These are phyloP conservation scores for Idaea aversata DNA, from an alignment of 2,888 invertebrate genomes.

Conservation along the genomic window DNA sequence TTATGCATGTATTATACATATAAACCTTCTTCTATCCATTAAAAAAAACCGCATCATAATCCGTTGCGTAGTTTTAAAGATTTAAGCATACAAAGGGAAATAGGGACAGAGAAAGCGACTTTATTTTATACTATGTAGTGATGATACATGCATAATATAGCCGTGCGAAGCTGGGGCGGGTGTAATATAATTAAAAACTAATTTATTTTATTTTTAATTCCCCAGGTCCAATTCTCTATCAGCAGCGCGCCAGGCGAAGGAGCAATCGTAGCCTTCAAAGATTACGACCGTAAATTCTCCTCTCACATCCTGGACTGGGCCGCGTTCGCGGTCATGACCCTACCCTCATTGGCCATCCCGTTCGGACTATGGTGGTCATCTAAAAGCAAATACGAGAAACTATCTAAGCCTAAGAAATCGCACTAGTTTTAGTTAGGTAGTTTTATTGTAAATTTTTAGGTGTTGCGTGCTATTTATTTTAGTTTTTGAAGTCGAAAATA, in stretches of 20 bases:
- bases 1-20: too few species aligned
- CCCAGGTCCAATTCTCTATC: conserved; percentile 84
- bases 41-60: too few species aligned
- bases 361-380: conserved; percentile 96
- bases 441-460: conserved; percentile 24
- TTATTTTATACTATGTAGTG: too few species aligned
- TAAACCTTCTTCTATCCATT: too few species aligned
- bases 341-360: conserved; percentile 96
- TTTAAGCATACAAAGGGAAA: too few species aligned
- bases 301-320: conserved; percentile 98
- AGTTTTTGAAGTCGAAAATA: background rate
- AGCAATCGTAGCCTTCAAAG: conserved; percentile 93
- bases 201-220: conserved; percentile 37
- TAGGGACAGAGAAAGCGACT: too few species aligned
- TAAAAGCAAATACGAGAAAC: conserved; percentile 95
- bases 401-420: conserved; percentile 86
- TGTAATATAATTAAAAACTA: too few species aligned
- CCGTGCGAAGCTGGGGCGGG: too few species aligned
- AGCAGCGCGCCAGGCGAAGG: conserved; percentile 98
- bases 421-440: conserved; percentile 58
- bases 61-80: too few species aligned
- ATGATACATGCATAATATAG: too few species aligned
- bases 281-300: conserved; percentile 97
- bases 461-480: conserved; percentile 40
- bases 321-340: conserved; percentile 97